These are phyloP conservation scores for Rhopalosiphum nymphaeae DNA, from an alignment of 2,888 invertebrate genomes.

Conservation along the genomic window DNA sequence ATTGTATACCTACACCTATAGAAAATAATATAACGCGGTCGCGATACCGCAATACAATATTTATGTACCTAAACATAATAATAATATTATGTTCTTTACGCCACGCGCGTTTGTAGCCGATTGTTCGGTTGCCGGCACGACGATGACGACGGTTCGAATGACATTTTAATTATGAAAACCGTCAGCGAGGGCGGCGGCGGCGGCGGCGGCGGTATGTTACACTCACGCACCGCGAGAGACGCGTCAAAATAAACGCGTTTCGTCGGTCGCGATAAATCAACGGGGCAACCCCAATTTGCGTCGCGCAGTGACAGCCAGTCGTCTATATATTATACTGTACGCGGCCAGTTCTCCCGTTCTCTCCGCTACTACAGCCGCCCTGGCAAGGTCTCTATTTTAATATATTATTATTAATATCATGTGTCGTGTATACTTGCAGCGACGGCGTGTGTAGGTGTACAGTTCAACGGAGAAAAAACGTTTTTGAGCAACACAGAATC, in stretches of 20 bases:
- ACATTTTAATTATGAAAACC: conserved; percentile 65
- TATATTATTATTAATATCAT: conserved; percentile 2
- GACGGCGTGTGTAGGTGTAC: neutral
- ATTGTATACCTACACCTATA: neutral
- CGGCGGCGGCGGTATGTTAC: conserved; percentile 8
- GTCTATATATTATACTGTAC: conserved; percentile 30
- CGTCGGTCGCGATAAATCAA: conserved; percentile 62
- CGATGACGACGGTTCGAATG: conserved; percentile 51
- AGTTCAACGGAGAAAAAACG: neutral
- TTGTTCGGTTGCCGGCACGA: neutral
- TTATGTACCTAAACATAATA: neutral
- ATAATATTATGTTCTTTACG: conserved; percentile 6
- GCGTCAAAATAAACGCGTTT: conserved; percentile 58
- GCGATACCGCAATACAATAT: neutral
- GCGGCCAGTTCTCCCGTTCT: neutral
- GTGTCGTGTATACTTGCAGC: neutral
- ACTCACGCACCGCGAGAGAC: conserved; percentile 21
- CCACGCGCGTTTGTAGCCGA: neutral
- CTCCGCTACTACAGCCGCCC: neutral
- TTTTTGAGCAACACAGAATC: neutral
- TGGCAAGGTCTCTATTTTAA: neutral
- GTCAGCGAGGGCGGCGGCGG: conserved; percentile 42
- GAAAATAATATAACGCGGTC: neutral
- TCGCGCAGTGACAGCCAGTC: conserved; percentile 47
- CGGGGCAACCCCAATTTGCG: conserved; percentile 63